These are phyloP conservation scores for Empidonax traillii DNA, from an alignment of 2,113 vertebrate genomes.

Conservation along the genomic window DNA sequence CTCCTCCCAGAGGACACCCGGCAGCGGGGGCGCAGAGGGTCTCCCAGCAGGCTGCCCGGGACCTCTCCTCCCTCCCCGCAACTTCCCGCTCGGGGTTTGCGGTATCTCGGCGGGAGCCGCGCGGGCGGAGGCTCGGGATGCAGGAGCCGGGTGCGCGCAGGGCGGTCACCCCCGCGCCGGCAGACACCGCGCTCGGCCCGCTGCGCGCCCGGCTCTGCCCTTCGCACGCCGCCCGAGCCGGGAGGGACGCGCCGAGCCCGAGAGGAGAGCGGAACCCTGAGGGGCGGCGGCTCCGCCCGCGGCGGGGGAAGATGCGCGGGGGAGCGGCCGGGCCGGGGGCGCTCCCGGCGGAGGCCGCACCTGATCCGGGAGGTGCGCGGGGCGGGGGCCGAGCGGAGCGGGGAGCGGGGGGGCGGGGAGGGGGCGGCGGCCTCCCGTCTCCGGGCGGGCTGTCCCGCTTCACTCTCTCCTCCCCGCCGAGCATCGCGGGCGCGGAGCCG, in stretches of 20 bases:
- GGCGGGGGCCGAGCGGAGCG: too few species aligned
- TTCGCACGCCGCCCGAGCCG: neutral
- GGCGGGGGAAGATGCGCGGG: neutral
- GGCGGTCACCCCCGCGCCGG: neutral
- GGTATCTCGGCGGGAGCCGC: neutral
- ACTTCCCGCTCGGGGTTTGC: neutral
- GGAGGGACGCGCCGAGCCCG: neutral
- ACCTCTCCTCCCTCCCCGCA: neutral
- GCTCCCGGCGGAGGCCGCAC: neutral
- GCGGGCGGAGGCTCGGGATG: neutral
- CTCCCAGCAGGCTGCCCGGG: neutral
- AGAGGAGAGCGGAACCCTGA: neutral
- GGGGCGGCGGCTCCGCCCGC: neutral
- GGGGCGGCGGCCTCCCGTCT: too few species aligned
- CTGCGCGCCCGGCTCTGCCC: neutral
- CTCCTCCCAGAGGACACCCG: neutral
- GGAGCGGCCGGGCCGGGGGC: neutral
- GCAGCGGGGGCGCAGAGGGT: neutral
- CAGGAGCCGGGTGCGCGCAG: neutral
- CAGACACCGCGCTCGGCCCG: neutral
- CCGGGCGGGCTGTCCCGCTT: constrained; percentile 48
- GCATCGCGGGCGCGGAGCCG: neutral
- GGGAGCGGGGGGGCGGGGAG: too few species aligned
- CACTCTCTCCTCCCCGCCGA: neutral
- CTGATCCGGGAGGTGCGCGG: too few species aligned